phyloP scores from a whole-genome alignment of 2,797 vertebrate species.

The Eutrigla gurnardus region DNA sequence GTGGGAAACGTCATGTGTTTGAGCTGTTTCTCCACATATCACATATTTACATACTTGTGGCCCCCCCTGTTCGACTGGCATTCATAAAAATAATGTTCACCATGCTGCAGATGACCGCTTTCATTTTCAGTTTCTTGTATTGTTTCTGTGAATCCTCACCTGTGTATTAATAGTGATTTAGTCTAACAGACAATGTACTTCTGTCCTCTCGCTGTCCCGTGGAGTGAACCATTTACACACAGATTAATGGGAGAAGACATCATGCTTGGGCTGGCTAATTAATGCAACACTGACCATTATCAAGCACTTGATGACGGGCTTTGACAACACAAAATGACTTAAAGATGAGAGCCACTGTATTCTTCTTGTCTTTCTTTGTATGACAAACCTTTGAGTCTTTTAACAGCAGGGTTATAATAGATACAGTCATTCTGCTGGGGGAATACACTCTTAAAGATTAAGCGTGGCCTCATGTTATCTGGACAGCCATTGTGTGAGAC shows the following conservation, averaged over 20 bases:
- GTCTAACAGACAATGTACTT: neutral
- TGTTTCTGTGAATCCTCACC: neutral
- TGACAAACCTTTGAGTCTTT: slow-evolving; percentile 37
- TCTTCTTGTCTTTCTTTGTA: slow-evolving; percentile 23
- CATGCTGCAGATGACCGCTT: neutral
- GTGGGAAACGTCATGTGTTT: slow-evolving; percentile 20
- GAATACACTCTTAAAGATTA: slow-evolving; percentile 50
- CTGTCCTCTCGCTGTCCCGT: neutral
- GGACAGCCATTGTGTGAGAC: slow-evolving; percentile 30
- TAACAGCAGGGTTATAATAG: slow-evolving; percentile 21
- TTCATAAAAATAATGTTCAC: slow-evolving; percentile 9
- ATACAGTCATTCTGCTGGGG: slow-evolving; percentile 13
- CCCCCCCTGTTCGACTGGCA: slow-evolving; percentile 13
- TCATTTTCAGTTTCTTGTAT: neutral
- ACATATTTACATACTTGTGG: slow-evolving; percentile 25
- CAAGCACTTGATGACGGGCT: neutral
- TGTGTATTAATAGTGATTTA: neutral
- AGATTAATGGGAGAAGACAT: neutral
- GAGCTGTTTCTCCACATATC: slow-evolving; percentile 14
- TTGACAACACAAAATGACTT: slow-evolving; percentile 24
- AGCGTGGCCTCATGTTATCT: slow-evolving; percentile 51
- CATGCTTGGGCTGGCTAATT: slow-evolving; percentile 11
- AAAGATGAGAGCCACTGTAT: slow-evolving; percentile 32
- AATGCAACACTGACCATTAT: slow-evolving; percentile 37
- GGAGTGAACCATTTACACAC: neutral